Evolutionary conservation across 1,140 invertebrate genomes (phyloP), one percentile per base, ranked within the genome.

Genomic region (Lasaia peninsularis): DNA sequence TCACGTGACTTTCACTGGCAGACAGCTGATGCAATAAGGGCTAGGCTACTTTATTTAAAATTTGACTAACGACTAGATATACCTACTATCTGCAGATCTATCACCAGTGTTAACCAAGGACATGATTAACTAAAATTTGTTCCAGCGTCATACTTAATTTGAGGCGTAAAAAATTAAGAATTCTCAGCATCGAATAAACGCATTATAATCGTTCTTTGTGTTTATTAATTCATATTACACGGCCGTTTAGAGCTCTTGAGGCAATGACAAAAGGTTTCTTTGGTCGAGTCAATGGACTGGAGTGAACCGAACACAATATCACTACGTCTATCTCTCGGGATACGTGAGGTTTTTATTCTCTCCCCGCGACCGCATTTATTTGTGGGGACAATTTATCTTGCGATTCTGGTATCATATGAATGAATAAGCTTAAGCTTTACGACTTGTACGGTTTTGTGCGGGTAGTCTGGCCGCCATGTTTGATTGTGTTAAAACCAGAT

Each of bases 161-260:
- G 71, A 75, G 76, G 51, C 78, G 73, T 70, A 50, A 71, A 72
- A 76, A 72, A 55, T 62, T 60, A 50, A 68, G 74, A 73, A 81
- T 75, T 75, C 69, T 63, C 60, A 53, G 74, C 75, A 78, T 83
- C 80, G 86, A 80, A 86, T 82, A 80, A 80, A 78, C 70, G 76
- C 71, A 75, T 78, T 76, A 81, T 79, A 80, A 83, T 79, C 73
- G 68, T 76, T 72, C 76, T 83, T 86, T 86, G 81, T 83, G 75
- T 71, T 88, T 88, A 88, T 88, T 87, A 87, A 87, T 88, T 87
- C 86, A 86, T 87, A 87, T 88, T 88, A 88, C 76, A 87, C 84
- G 82, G 81, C 69, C 76, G 75, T 71, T 86, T 85, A 79, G 69
- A 69, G 69, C 62, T 72, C 74, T 76, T 75, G 78, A 84, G 72